Evolutionary conservation across 2,888 invertebrate genomes (phyloP).

Genomic region (Neoascia interrupta): DNA sequence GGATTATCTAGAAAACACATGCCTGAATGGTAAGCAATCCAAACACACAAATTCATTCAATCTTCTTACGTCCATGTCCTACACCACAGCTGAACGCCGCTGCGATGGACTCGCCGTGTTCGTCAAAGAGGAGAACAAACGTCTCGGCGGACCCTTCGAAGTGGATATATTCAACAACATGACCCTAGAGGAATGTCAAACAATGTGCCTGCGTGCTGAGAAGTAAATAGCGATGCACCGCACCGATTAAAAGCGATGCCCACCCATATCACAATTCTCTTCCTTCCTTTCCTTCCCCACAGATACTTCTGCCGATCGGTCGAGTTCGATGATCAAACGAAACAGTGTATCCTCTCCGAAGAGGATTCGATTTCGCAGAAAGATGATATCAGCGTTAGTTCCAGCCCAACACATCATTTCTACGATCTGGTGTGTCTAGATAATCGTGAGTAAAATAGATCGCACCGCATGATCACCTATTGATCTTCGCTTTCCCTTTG

Average conservation of each 20-base stretch:
- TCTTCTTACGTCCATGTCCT: conserved; percentile 2
- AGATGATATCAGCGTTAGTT: conserved; percentile 91
- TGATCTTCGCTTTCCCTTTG: conserved; percentile 32
- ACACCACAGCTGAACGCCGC: conserved; percentile 86
- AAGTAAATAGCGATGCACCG: conserved; percentile 82
- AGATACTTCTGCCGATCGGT: conserved; percentile 93
- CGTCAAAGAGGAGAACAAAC: conserved; percentile 93
- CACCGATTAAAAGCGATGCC: conserved; percentile 17
- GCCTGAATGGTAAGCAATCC: conserved; percentile 86
- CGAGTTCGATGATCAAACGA: conserved; percentile 92
- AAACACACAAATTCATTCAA: not conserved
- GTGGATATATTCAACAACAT: conserved; percentile 92
- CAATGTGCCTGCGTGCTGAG: conserved; percentile 91
- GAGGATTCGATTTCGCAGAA: conserved; percentile 94
- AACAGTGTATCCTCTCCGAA: conserved; percentile 93
- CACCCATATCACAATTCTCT: too few species aligned
- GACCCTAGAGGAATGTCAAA: conserved; percentile 92
- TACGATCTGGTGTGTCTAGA: conserved; percentile 94
- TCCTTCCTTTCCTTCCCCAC: too few species aligned
- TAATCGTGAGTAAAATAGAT: conserved; percentile 85
- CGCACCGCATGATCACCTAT: conserved; percentile 63
- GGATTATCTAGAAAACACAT: conserved; percentile 94
- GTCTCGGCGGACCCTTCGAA: conserved; percentile 92
- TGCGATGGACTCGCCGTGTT: conserved; percentile 93
- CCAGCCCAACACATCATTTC: conserved; percentile 91